Conservation (phyloP, 2,888 invertebrate genomes). For the Rhaphigaster nebulosa region DNA sequence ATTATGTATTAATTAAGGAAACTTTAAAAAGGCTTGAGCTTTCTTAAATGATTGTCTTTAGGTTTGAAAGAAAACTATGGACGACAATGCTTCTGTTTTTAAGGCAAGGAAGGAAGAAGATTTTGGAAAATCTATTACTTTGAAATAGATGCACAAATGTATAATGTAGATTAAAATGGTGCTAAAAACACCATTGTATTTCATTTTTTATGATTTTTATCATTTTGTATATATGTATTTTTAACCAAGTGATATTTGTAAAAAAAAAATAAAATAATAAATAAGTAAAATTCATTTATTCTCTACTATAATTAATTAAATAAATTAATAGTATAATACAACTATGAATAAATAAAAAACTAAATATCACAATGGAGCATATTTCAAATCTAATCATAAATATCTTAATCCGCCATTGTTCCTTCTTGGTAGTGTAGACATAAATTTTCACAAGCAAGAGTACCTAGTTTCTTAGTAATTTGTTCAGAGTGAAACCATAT, state of each 20-base stretch:
- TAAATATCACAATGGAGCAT: not conserved
- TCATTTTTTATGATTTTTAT: slow-evolving; percentile 7
- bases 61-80: not conserved
- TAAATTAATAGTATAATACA: too few relatives aligned
- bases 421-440: too few relatives aligned
- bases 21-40: not conserved
- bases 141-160: slow-evolving; percentile 19
- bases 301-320: too few relatives aligned
- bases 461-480: too few relatives aligned
- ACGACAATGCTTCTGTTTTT: not conserved
- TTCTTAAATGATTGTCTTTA: not conserved
- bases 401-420: too few relatives aligned
- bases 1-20: not conserved
- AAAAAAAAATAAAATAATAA: slow-evolving; percentile 8
- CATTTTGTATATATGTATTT: slow-evolving; percentile 12
- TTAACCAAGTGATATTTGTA: not conserved
- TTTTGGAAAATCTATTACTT: not conserved
- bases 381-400: not conserved
- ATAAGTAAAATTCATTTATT: not conserved
- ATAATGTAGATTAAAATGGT: slow-evolving; percentile 3
- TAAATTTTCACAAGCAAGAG: too few relatives aligned
- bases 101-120: not conserved
- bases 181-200: not conserved
- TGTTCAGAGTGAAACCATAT: too few relatives aligned
- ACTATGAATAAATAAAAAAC: not conserved